These are phyloP conservation scores for Staurois parvus DNA, from an alignment of 2,797 vertebrate species.

Conservation along the genomic window DNA sequence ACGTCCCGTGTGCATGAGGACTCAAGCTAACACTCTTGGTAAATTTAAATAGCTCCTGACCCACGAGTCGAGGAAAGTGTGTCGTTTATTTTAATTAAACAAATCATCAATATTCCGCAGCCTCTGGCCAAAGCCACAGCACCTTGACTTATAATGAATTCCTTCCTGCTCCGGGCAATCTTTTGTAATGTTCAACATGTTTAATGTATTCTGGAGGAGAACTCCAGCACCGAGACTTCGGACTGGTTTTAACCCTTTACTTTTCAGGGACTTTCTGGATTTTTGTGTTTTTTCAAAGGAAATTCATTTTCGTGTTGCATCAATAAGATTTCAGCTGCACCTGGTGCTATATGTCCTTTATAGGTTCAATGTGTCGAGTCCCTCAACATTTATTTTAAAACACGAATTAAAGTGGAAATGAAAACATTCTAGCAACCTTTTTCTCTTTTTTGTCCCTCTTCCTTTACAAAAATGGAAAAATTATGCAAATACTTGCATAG, in stretches of 20 bases:
- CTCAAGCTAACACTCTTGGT: neutral
- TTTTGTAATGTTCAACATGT: slow-evolving; percentile 35
- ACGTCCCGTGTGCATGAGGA: too few species aligned
- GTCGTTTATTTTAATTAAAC: slow-evolving; percentile 43
- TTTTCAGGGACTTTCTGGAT: neutral
- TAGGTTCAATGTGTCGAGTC: too few species aligned
- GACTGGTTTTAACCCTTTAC: neutral
- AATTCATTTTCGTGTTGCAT: too few species aligned
- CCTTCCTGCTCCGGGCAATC: neutral
- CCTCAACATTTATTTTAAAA: too few species aligned
- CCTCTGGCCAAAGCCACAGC: slow-evolving; percentile 8
- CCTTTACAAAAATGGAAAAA: too few species aligned
- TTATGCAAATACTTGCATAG: too few species aligned
- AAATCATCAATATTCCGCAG: neutral
- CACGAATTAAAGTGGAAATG: too few species aligned
- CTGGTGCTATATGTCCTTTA: too few species aligned
- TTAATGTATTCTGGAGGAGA: slow-evolving; percentile 27
- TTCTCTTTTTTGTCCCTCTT: too few species aligned
- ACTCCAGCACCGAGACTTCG: neutral
- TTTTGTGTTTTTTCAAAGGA: neutral
- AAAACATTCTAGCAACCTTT: too few species aligned
- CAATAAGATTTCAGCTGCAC: too few species aligned
- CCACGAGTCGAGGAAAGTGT: slow-evolving; percentile 4
- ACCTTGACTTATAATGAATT: slow-evolving; percentile 25
- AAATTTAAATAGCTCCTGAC: neutral